These are phyloP conservation scores for Peucedramus taeniatus DNA, from an alignment of 2,113 vertebrate species.

Conservation along the genomic window DNA sequence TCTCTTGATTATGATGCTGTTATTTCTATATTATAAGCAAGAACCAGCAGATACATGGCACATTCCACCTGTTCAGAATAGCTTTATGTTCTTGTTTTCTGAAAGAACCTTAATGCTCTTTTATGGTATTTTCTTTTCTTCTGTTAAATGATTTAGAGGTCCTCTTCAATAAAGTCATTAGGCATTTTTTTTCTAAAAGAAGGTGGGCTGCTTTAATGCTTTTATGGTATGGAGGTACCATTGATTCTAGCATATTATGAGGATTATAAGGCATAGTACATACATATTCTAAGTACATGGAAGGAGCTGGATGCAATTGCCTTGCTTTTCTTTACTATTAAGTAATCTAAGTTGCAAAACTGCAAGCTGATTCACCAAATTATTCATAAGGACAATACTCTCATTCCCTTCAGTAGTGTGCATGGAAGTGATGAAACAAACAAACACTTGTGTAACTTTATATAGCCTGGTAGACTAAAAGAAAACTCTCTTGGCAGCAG, in stretches of 20 bases:
- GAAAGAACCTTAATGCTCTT: neutral
- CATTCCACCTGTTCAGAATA: neutral
- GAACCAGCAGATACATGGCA: neutral
- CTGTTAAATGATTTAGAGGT: neutral
- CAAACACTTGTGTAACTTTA: neutral
- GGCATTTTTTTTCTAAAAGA: neutral
- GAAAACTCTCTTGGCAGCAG: constrained; percentile 13
- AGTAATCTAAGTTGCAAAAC: neutral
- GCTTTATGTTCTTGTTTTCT: neutral
- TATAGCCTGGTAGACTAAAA: neutral
- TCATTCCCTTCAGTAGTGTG: neutral
- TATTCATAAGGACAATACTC: neutral
- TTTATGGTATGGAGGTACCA: neutral
- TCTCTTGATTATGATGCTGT: neutral
- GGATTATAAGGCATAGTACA: neutral
- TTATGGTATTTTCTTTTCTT: neutral
- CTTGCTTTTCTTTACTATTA: neutral
- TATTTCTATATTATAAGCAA: neutral
- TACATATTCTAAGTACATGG: neutral
- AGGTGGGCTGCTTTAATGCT: neutral
- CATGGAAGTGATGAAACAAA: neutral
- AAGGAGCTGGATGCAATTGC: neutral
- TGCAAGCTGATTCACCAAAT: neutral
- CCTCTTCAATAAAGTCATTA: neutral
- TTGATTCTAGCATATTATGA: neutral